Evolutionary conservation across 2,113 vertebrate species (phyloP).

Genomic region (Antidorcas marsupialis): DNA sequence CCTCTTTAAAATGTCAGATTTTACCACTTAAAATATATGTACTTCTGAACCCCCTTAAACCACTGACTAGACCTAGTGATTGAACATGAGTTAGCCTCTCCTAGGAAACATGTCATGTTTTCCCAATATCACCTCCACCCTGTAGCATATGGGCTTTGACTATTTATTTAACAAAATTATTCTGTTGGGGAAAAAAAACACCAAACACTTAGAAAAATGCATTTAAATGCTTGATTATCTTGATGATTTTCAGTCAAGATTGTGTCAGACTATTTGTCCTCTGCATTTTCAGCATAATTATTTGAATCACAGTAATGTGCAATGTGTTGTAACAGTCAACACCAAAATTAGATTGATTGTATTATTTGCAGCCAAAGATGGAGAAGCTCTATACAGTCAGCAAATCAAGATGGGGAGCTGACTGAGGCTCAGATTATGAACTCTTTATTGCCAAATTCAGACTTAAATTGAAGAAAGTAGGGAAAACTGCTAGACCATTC

Average conservation of each 20-base stretch:
- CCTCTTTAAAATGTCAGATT: slow-evolving; percentile 29
- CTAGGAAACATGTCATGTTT: background rate
- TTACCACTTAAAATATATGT: slow-evolving; percentile 20
- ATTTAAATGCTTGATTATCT: background rate
- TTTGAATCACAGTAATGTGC: background rate
- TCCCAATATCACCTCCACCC: background rate
- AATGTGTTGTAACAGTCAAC: background rate
- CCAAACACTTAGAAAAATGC: background rate
- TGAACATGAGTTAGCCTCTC: background rate
- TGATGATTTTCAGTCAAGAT: background rate
- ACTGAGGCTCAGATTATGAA: background rate
- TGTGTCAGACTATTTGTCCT: background rate
- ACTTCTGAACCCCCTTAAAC: background rate
- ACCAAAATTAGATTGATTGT: background rate
- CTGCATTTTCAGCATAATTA: background rate
- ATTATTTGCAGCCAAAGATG: background rate
- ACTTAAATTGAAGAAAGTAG: background rate
- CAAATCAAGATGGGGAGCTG: background rate
- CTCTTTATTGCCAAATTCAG: background rate
- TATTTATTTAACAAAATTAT: background rate
- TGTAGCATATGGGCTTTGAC: background rate
- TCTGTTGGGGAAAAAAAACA: background rate
- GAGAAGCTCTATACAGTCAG: background rate
- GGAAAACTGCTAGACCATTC: background rate
- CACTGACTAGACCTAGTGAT: no score